These are phyloP conservation scores for Ia io DNA, from an alignment of 2,113 vertebrate species.

Conservation along the genomic window DNA sequence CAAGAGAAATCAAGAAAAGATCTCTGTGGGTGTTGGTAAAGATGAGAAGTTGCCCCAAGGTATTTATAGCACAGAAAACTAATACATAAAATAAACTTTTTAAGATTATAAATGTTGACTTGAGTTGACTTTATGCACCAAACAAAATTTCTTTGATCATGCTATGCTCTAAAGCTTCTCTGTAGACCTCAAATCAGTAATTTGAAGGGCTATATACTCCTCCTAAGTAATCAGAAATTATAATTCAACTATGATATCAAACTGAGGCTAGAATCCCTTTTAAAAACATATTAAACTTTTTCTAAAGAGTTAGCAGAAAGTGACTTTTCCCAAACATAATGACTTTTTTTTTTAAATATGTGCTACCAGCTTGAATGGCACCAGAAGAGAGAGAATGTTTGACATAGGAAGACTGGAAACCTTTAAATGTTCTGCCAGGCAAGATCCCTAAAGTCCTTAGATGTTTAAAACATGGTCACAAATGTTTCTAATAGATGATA, in stretches of 20 bases:
- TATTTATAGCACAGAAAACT: constrained; percentile 57
- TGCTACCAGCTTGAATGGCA: not conserved
- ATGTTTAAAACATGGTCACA: not conserved
- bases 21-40: constrained; percentile 35
- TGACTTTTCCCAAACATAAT: constrained; percentile 7
- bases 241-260: not conserved
- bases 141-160: constrained; percentile 55
- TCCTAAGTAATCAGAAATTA: constrained; percentile 19
- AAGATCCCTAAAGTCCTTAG: constrained; percentile 13
- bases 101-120: constrained; percentile 54
- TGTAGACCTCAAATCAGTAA: not conserved
- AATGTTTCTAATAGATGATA: not conserved
- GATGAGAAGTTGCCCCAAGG: constrained; percentile 11
- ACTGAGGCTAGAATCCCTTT: constrained; percentile 10
- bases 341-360: not conserved
- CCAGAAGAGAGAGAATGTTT: constrained; percentile 30
- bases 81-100: constrained; percentile 27
- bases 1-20: not conserved
- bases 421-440: not conserved
- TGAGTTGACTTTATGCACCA: not conserved
- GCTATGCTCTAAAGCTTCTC: not conserved
- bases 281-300: constrained; percentile 30
- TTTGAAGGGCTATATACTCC: not conserved
- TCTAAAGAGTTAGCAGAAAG: constrained; percentile 34
- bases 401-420: not conserved